These are phyloP conservation scores for Oedothorax gibbosus DNA, from an alignment of 1,140 invertebrate genomes.

Conservation along the genomic window DNA sequence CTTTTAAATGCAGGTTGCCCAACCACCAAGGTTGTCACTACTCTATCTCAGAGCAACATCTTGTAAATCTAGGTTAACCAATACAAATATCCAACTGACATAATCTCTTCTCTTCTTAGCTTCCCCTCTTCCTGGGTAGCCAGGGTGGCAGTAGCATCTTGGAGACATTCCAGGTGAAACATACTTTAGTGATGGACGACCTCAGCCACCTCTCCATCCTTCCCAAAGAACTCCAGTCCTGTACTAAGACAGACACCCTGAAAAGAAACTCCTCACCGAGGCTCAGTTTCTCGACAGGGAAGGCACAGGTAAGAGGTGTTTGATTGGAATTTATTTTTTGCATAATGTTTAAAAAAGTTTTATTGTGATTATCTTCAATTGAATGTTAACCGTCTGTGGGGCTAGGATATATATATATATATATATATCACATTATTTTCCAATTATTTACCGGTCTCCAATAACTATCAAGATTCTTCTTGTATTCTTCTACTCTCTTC, in stretches of 20 bases:
- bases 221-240: slow-evolving; percentile 39
- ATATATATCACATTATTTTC: no score
- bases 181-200: slow-evolving; percentile 61
- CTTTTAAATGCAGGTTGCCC: no score
- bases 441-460: no score
- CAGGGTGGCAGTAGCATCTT: slow-evolving; percentile 48
- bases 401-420: background rate
- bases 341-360: no score
- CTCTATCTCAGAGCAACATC: background rate
- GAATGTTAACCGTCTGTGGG: no score
- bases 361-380: no score
- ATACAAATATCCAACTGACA: background rate
- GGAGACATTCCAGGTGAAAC: slow-evolving; percentile 63
- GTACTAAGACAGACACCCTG: slow-evolving; percentile 40
- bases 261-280: slow-evolving; percentile 39
- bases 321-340: no score
- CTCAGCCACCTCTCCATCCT: slow-evolving; percentile 17
- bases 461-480: no score
- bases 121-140: slow-evolving; percentile 46
- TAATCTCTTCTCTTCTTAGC: slow-evolving; percentile 24
- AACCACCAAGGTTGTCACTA: background rate
- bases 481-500: background rate
- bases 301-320: no score
- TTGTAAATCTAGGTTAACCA: background rate
- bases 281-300: background rate